A percentile compares a stretch with the other conserved stretches of the same genome.
phyloP scores from a whole-genome alignment of 2,888 invertebrate genomes.

The Blera fallax region DNA sequence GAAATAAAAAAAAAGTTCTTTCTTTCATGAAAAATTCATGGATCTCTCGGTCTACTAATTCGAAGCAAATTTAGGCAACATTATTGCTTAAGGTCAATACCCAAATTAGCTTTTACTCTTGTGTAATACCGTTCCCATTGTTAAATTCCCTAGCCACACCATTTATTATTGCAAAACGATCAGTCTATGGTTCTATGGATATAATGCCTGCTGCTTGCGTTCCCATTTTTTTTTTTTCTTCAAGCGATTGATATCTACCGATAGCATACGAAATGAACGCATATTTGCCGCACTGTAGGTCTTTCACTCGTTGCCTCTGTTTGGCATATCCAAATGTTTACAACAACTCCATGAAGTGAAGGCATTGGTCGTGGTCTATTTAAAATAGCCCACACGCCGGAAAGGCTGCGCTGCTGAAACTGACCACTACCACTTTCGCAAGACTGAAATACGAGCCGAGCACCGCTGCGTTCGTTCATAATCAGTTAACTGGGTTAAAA shows the following conservation, averaged over 20 bases:
- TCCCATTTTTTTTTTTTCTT: constrained; percentile 11
- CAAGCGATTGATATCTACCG: constrained; percentile 58
- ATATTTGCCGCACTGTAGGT: constrained; percentile 11
- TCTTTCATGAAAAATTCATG: constrained; percentile 18
- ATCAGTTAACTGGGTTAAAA: constrained; percentile 72
- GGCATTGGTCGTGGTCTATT: constrained; percentile 66
- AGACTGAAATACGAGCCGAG: constrained; percentile 50
- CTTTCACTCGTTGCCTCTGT: constrained; percentile 3
- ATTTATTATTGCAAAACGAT: constrained; percentile 31
- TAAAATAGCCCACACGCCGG: constrained; percentile 63
- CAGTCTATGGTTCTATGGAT: constrained; percentile 15
- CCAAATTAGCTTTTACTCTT: constrained; percentile 63
- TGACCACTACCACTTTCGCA: constrained; percentile 69
- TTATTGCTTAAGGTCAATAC: constrained; percentile 67
- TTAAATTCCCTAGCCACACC: constrained; percentile 9
- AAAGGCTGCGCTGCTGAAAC: constrained; percentile 49
- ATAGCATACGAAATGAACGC: constrained; percentile 21
- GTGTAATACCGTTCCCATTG: constrained; percentile 32
- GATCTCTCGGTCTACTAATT: constrained; percentile 43
- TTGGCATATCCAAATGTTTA: constrained; percentile 36
- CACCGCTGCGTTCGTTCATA: constrained; percentile 54
- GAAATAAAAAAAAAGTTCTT: constrained; percentile 6
- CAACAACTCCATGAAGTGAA: constrained; percentile 22
- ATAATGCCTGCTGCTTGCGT: constrained; percentile 26
- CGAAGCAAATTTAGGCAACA: constrained; percentile 43